A percentile compares a stretch with the other conserved stretches of the same genome.
These are phyloP conservation scores for Porites australiensis DNA, from an alignment of 64 coral and sea anemone species.

Conservation along the genomic window DNA sequence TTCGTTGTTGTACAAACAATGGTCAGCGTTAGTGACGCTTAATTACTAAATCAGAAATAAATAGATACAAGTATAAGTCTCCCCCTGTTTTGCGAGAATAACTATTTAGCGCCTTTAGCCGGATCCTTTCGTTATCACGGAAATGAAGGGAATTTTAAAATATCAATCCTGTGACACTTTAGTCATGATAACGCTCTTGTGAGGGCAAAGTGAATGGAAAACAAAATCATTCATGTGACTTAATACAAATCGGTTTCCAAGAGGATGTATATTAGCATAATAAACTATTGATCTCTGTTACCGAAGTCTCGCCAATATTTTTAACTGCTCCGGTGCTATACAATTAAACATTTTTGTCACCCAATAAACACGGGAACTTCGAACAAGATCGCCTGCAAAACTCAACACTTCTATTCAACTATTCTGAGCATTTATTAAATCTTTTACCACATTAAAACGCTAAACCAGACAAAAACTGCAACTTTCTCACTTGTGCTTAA, in stretches of 20 bases:
- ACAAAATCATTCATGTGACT: not conserved
- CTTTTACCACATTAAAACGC: not conserved
- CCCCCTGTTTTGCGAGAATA: too few species aligned
- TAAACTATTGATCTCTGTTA: not conserved
- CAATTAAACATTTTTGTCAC: not conserved
- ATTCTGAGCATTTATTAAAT: not conserved
- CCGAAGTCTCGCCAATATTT: not conserved
- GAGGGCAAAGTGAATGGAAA: too few species aligned
- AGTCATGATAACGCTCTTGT: too few species aligned
- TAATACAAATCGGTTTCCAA: not conserved
- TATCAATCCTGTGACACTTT: too few species aligned
- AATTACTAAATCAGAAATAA: not conserved
- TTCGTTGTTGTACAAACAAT: constrained; percentile 24
- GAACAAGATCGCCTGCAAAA: not conserved
- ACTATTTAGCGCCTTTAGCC: too few species aligned
- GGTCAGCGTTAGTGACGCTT: constrained; percentile 22
- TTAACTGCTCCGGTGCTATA: not conserved
- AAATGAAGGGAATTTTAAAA: too few species aligned
- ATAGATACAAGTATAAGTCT: too few species aligned
- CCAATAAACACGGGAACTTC: not conserved
- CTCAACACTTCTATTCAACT: not conserved
- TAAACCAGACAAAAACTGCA: not conserved
- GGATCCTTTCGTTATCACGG: too few species aligned
- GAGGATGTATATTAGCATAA: not conserved
- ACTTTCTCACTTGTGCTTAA: not conserved